Evolutionary conservation across 2,113 vertebrate species (phyloP).

Genomic region (Brienomyrus longianalis): DNA sequence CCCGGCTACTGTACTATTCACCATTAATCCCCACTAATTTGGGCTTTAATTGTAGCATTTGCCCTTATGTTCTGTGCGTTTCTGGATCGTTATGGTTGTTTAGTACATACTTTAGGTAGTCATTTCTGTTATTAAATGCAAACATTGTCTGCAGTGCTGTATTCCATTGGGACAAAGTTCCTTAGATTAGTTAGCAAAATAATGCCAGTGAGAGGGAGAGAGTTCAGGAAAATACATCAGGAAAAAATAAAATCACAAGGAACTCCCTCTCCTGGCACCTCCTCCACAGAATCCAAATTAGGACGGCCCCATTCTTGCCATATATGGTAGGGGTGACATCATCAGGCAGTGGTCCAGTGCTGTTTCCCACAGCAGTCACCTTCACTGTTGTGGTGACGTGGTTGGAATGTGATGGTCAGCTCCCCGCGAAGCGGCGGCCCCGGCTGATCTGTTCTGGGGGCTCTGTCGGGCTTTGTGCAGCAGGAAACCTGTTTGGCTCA

Average conservation of each 20-base stretch:
- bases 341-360: conserved; percentile 57
- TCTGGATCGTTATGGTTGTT: neutral
- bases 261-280: neutral
- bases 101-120: neutral
- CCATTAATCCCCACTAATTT: neutral
- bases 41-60: neutral
- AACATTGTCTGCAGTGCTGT: neutral
- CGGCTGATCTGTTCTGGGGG: conserved; percentile 33
- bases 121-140: neutral
- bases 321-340: conserved; percentile 70
- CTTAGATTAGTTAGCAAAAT: conserved; percentile 24
- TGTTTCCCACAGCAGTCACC: conserved; percentile 63
- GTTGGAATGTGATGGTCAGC: conserved; percentile 54
- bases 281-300: conserved; percentile 47
- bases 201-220: neutral
- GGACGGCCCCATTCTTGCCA: conserved; percentile 59
- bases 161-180: neutral
- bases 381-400: conserved; percentile 61
- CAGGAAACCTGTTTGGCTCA: conserved; percentile 15
- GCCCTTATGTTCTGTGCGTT: neutral
- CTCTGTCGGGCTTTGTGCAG: neutral
- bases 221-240: neutral
- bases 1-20: neutral
- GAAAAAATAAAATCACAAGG: neutral
- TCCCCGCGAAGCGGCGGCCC: conserved; percentile 42